These are phyloP conservation scores for Sycophila texana DNA, from an alignment of 2,888 invertebrate genomes.

Conservation along the genomic window DNA sequence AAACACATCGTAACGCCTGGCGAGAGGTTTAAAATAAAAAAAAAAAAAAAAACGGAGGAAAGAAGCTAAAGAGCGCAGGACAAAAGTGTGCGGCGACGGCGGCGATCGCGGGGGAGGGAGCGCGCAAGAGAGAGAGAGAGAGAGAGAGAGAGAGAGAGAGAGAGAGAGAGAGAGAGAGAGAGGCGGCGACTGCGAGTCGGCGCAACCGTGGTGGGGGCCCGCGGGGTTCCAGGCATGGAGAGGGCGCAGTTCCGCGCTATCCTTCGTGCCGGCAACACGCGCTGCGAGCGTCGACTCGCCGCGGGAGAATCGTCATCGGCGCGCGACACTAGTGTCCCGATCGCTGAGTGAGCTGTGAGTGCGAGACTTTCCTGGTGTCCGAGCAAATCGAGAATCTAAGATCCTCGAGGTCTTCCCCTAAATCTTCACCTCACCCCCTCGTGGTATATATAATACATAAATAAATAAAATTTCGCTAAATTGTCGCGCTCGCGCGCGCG, in stretches of 20 bases:
- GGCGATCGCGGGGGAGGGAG: neutral
- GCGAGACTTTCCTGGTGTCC: neutral
- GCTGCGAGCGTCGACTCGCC: conserved; percentile 28
- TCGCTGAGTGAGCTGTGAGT: neutral
- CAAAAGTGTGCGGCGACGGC: neutral
- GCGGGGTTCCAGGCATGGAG: conserved; percentile 66
- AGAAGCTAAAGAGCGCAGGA: neutral
- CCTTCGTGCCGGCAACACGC: conserved; percentile 69
- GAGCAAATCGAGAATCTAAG: too few species aligned
- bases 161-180: neutral
- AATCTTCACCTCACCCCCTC: too few species aligned
- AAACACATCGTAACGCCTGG: too few species aligned
- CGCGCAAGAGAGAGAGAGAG: too few species aligned
- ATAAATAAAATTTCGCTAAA: too few species aligned
- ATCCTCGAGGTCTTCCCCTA: too few species aligned
- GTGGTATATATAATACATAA: too few species aligned
- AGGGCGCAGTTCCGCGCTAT: conserved; percentile 73
- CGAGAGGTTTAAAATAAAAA: neutral
- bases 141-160: neutral
- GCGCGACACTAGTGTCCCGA: neutral
- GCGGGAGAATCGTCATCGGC: too few species aligned
- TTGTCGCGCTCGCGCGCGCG: conserved; percentile 1
- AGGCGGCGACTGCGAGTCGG: neutral
- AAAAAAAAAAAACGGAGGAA: too few species aligned
- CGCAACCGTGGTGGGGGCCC: conserved; percentile 61